These are phyloP conservation scores for Globodera ellingtonae DNA, from an alignment of 1,140 invertebrate genomes.

Conservation along the genomic window DNA sequence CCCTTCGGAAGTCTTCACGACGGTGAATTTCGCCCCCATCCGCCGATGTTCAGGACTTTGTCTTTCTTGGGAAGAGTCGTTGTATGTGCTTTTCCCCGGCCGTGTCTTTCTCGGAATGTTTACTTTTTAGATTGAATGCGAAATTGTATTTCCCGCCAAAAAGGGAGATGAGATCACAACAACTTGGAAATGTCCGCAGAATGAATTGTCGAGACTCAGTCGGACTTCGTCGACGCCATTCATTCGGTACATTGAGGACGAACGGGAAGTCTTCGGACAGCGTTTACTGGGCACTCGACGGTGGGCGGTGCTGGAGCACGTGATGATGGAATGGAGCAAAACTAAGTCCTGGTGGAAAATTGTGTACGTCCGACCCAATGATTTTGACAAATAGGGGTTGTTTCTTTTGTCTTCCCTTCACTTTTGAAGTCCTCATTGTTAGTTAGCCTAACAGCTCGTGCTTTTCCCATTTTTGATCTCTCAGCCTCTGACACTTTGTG, in stretches of 20 bases:
- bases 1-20: slow-evolving; percentile 14
- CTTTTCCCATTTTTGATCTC: too few relatives aligned
- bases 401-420: background rate
- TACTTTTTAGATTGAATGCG: slow-evolving; percentile 15
- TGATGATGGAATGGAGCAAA: background rate
- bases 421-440: too few relatives aligned
- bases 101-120: background rate
- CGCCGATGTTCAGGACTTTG: slow-evolving; percentile 12
- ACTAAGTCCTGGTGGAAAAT: slow-evolving; percentile 20
- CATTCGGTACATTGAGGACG: slow-evolving; percentile 24
- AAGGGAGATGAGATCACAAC: background rate
- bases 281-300: slow-evolving; percentile 10
- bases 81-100: background rate
- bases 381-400: background rate
- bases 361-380: slow-evolving; percentile 8
- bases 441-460: too few relatives aligned
- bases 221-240: slow-evolving; percentile 1
- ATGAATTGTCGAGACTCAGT: background rate
- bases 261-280: background rate
- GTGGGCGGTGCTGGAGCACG: slow-evolving; percentile 21
- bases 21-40: background rate
- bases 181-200: background rate
- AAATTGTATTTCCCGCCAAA: slow-evolving; percentile 8
- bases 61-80: slow-evolving; percentile 8
- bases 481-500: too few relatives aligned